Conservation (phyloP, 30 jellyfish, hydroid and myxozoan species). For the Clytia hemisphaerica region DNA sequence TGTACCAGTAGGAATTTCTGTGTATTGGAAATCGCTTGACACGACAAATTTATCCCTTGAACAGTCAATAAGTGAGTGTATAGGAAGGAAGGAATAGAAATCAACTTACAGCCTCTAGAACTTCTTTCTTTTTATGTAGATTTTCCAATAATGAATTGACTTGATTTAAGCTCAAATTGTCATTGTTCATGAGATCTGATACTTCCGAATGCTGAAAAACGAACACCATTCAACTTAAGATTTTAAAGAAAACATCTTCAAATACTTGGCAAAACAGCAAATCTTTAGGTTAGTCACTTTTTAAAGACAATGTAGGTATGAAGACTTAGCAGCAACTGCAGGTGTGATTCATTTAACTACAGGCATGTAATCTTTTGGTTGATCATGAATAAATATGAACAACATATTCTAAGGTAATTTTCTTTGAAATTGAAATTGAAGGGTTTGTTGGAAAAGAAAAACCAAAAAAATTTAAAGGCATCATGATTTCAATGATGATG, state of each 20-base stretch:
- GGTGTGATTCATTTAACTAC: too few species aligned
- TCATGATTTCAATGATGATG: too few species aligned
- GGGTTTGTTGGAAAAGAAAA: too few species aligned
- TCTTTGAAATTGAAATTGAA: too few species aligned
- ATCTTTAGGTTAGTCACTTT: too few species aligned
- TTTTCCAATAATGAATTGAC: slow-evolving; percentile 62
- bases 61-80: background rate
- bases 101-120: slow-evolving; percentile 62
- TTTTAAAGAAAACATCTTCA: background rate
- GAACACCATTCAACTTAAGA: background rate
- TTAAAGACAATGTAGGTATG: too few species aligned
- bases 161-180: slow-evolving; percentile 51
- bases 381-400: too few species aligned
- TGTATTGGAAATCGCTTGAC: background rate
- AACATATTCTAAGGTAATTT: too few species aligned
- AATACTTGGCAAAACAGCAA: too few species aligned
- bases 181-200: slow-evolving; percentile 56
- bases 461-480: too few species aligned
- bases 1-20: background rate
- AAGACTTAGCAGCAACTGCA: too few species aligned
- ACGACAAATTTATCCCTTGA: background rate
- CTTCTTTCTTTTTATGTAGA: slow-evolving; percentile 52
- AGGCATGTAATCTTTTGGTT: too few species aligned
- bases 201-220: slow-evolving; percentile 54
- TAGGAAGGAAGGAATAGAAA: background rate